Percentiles rank a stretch among this genome's conserved stretches.
Evolutionary conservation across 1,140 invertebrate species (phyloP).

Genomic region (Halesus radiatus): DNA sequence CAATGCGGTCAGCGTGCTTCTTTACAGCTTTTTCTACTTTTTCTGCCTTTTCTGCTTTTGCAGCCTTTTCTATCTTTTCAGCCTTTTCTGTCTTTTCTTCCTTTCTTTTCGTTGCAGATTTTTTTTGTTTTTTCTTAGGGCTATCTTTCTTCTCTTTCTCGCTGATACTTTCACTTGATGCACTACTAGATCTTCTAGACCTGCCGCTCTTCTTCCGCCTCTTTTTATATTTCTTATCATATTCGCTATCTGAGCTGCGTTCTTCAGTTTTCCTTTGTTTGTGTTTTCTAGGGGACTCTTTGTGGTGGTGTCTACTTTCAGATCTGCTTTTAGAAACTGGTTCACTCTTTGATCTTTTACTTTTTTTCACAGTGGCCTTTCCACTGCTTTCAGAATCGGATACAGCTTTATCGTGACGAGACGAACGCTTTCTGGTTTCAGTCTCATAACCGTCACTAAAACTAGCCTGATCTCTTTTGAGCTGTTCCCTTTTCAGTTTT

Average conservation of each 20-base stretch:
- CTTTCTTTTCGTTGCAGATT: slow-evolving; percentile 60
- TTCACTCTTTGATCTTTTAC: slow-evolving; percentile 53
- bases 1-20: slow-evolving; percentile 49
- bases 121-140: slow-evolving; percentile 45
- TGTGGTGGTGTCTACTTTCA: slow-evolving; percentile 36
- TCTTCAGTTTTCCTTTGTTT: slow-evolving; percentile 45
- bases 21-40: slow-evolving; percentile 61
- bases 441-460: slow-evolving; percentile 69
- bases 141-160: slow-evolving; percentile 38
- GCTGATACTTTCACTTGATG: slow-evolving; percentile 43
- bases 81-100: slow-evolving; percentile 60
- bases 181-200: slow-evolving; percentile 41
- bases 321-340: slow-evolving; percentile 42
- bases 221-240: slow-evolving; percentile 54
- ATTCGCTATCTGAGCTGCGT: slow-evolving; percentile 52
- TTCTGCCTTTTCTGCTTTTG: slow-evolving; percentile 57
- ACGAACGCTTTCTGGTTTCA: slow-evolving; percentile 58
- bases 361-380: slow-evolving; percentile 56
- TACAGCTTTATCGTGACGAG: slow-evolving; percentile 60
- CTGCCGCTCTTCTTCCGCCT: slow-evolving; percentile 41
- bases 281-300: slow-evolving; percentile 54
- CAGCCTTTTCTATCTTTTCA: slow-evolving; percentile 62
- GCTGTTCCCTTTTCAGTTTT: slow-evolving; percentile 60
- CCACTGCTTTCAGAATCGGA: slow-evolving; percentile 61
- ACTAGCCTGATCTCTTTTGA: slow-evolving; percentile 63